Percentiles rank a stretch among this genome's conserved stretches.
These are phyloP conservation scores for Siphlonurus alternatus DNA, from an alignment of 2,888 invertebrate genomes.

Conservation along the genomic window DNA sequence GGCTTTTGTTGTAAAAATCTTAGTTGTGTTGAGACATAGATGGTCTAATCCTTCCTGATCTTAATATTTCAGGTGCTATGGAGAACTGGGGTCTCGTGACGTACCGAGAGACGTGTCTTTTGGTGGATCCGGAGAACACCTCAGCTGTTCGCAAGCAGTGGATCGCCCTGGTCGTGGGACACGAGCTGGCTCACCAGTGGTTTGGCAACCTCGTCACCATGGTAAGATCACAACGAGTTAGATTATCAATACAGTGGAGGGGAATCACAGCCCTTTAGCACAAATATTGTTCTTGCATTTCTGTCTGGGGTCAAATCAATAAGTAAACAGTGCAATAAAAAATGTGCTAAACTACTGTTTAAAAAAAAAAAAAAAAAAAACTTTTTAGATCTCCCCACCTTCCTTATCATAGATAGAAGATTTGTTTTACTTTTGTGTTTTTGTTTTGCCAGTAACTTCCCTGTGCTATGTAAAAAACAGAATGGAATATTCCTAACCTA, in stretches of 20 bases:
- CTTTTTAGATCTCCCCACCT: too few species aligned
- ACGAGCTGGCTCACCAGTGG: slow-evolving; percentile 96
- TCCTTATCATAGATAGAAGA: too few species aligned
- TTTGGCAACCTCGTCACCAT: slow-evolving; percentile 96
- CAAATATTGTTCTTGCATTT: neutral
- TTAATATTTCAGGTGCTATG: slow-evolving; percentile 54
- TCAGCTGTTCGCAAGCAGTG: slow-evolving; percentile 69
- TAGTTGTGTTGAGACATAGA: neutral
- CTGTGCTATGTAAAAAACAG: too few species aligned
- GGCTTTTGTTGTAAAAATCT: neutral
- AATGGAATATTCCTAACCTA: too few species aligned
- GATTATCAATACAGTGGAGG: neutral
- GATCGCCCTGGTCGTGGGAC: slow-evolving; percentile 76
- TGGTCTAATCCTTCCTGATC: neutral
- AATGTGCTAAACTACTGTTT: too few species aligned
- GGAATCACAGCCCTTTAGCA: neutral
- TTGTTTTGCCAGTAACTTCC: too few species aligned
- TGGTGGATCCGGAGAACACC: slow-evolving; percentile 81
- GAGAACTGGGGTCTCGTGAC: slow-evolving; percentile 95
- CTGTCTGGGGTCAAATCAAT: neutral
- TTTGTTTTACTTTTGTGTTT: too few species aligned
- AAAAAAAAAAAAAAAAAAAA: too few species aligned
- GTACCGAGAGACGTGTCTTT: slow-evolving; percentile 78
- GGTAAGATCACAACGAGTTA: slow-evolving; percentile 25
- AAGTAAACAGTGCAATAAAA: too few species aligned